Conservation (phyloP, 2,797 vertebrate species). For the Tarsius wallacei region DNA sequence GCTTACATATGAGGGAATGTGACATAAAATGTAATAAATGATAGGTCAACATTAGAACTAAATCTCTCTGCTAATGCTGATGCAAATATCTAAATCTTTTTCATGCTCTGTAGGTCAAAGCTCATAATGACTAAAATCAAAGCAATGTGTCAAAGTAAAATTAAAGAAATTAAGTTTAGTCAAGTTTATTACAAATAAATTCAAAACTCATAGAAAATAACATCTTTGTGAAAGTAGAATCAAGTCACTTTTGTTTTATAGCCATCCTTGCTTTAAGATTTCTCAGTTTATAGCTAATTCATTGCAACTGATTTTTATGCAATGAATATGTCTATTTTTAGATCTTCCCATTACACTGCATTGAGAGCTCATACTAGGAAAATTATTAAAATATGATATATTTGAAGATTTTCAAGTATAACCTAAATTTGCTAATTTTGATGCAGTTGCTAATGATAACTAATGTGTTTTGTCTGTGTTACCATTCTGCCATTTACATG, state of each 20-base stretch:
- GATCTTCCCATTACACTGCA: slow-evolving; percentile 83
- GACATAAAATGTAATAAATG: slow-evolving; percentile 86
- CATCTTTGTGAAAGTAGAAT: slow-evolving; percentile 82
- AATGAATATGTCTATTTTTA: slow-evolving; percentile 87
- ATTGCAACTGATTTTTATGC: slow-evolving; percentile 86
- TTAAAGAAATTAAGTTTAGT: slow-evolving; percentile 81
- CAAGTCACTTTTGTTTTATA: slow-evolving; percentile 83
- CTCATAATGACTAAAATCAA: slow-evolving; percentile 80
- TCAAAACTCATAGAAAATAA: slow-evolving; percentile 80
- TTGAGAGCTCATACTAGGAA: slow-evolving; percentile 85
- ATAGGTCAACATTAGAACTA: slow-evolving; percentile 88
- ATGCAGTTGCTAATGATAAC: slow-evolving; percentile 84
- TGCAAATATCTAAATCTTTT: slow-evolving; percentile 85
- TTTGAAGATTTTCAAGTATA: slow-evolving; percentile 82
- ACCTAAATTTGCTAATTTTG: slow-evolving; percentile 85
- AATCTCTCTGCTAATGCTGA: slow-evolving; percentile 86
- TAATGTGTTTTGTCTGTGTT: slow-evolving; percentile 87
- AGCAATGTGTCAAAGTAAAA: slow-evolving; percentile 83
- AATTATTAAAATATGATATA: slow-evolving; percentile 89
- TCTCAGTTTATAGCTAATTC: slow-evolving; percentile 84
- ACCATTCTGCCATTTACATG: slow-evolving; percentile 82
- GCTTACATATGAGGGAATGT: slow-evolving; percentile 82
- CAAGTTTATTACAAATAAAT: slow-evolving; percentile 80
- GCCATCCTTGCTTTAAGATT: slow-evolving; percentile 82
- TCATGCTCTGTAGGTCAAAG: slow-evolving; percentile 87